Percentiles rank a stretch among this genome's conserved stretches.
Conservation (phyloP, 2,888 invertebrate genomes). For the Idaea biselata region DNA sequence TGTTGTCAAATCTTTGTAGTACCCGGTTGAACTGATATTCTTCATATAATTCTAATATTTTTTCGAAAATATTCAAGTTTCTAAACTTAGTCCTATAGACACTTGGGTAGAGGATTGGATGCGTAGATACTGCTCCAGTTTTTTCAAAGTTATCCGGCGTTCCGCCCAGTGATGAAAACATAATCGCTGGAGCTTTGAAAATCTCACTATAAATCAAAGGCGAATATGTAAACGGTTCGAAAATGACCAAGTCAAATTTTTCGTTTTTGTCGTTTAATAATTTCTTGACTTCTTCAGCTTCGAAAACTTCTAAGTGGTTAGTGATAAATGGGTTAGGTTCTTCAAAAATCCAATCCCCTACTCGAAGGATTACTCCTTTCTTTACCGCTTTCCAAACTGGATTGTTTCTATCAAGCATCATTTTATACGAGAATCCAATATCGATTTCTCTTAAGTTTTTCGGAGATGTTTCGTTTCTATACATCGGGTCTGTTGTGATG, state of each 20-base stretch:
- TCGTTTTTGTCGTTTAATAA: conserved; percentile 27
- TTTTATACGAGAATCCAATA: conserved; percentile 39
- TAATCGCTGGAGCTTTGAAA: conserved; percentile 41
- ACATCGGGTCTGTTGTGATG: conserved; percentile 48
- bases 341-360: not conserved
- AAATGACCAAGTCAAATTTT: conserved; percentile 41
- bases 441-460: conserved; percentile 51
- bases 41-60: conserved; percentile 26
- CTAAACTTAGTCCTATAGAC: conserved; percentile 24
- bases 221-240: conserved; percentile 34
- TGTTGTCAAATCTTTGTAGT: not conserved
- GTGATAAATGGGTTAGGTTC: not conserved
- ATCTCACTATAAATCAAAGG: conserved; percentile 33
- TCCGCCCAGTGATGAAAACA: conserved; percentile 39
- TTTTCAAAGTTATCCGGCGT: conserved; percentile 20
- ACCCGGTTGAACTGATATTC: conserved; percentile 12
- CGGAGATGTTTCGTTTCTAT: conserved; percentile 42
- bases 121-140: conserved; percentile 27
- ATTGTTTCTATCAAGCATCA: conserved; percentile 10
- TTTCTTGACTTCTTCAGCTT: conserved; percentile 27
- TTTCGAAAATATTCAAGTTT: conserved; percentile 37
- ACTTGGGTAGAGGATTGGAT: conserved; percentile 31
- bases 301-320: not conserved
- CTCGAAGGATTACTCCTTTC: conserved; percentile 1
- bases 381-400: conserved; percentile 6